Evolutionary conservation across 2,113 vertebrate genomes (phyloP), one percentile per base, ranked within the genome.

Genomic region (human (Homo sapiens)): DNA sequence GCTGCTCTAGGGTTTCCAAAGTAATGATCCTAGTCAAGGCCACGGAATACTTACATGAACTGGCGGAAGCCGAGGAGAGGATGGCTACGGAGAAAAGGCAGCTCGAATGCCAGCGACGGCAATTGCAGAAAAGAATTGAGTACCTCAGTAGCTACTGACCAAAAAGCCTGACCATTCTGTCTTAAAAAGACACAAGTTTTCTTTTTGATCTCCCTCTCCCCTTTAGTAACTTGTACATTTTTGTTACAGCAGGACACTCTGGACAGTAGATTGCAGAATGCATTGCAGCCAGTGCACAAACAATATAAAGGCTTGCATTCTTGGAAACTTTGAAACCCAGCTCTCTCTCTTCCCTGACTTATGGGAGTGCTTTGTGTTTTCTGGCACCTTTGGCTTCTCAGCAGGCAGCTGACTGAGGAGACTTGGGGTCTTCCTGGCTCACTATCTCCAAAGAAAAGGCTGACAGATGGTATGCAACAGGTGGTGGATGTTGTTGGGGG

Each of bases 1-100:
- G 98, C 97, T 99, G 99, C 7, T 98, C 99, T 90, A 99, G 99
- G 96, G 99, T 99, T 0, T 99, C 99, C 5, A 99, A 99, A 95
- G 99, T 99, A 93, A 99, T 99, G 96, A 99, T 99, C 98, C 98
- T 99, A 98, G 99, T 99, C 94, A 99, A 99, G 75, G 99, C 99
- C 0, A 98, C 99, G 0, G 99, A 99, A 89, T 99, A 99, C 98
- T 98, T 99, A 95, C 98, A 98, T 87, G 97, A 99, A 13, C 99
- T 99, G 81, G 98, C 99, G 75, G 96, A 95, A 10, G 98, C 98
- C 0, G 99, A 99, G 98, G 99, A 98, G 78, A 98, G 98, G 82
- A 99, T 99, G 98, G 98, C 98, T 0, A 99, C 99, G 0, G 99
- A 99, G 98, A 99, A 99, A 97, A 99, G 99, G 90, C 99, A 99